These are phyloP conservation scores for Orcinus orca DNA, from an alignment of 2,113 vertebrate species.

Conservation along the genomic window DNA sequence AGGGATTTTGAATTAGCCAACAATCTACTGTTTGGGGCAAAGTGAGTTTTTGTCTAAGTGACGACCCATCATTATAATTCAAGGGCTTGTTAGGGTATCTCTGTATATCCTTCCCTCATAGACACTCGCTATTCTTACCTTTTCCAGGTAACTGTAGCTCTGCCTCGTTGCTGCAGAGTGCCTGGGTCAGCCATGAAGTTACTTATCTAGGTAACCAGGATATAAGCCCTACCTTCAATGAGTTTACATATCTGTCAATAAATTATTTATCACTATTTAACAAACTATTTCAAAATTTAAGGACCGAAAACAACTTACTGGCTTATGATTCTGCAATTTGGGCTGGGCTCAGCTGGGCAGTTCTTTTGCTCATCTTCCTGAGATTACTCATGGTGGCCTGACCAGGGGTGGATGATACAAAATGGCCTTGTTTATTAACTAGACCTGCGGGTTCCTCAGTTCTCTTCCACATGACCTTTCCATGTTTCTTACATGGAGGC, in stretches of 20 bases:
- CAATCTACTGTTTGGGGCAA: background rate
- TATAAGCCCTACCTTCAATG: background rate
- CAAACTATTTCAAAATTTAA: background rate
- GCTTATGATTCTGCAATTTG: background rate
- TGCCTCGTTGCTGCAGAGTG: background rate
- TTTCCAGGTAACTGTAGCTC: background rate
- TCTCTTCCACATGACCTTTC: background rate
- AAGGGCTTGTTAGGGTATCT: background rate
- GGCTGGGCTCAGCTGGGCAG: background rate
- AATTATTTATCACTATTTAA: background rate
- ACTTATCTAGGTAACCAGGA: background rate
- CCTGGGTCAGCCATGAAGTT: background rate
- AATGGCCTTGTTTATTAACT: background rate
- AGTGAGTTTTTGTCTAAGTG: background rate
- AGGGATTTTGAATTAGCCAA: constrained; percentile 12
- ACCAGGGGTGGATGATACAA: background rate
- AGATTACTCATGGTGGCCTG: background rate
- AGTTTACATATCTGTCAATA: background rate
- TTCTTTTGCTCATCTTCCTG: background rate
- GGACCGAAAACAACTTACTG: background rate
- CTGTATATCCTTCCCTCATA: background rate
- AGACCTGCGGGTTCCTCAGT: background rate
- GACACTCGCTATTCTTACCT: background rate
- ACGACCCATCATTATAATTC: background rate
- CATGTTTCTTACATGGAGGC: background rate